Percentiles rank a stretch among this genome's conserved stretches.
These are phyloP conservation scores for Ptilorrhoa leucosticta DNA, from an alignment of 2,113 vertebrate genomes.

Conservation along the genomic window DNA sequence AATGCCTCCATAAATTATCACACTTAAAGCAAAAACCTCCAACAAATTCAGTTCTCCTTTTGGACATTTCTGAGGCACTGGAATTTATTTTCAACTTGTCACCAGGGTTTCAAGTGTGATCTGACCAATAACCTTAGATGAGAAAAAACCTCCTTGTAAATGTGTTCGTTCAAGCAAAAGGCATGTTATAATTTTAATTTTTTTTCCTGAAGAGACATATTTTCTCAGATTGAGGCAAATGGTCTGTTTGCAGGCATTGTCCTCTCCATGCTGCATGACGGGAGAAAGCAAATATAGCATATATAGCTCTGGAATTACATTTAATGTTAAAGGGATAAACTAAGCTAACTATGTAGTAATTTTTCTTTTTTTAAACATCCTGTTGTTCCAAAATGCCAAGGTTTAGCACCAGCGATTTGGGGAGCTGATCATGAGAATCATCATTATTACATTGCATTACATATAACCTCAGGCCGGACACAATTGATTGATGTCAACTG, in stretches of 20 bases:
- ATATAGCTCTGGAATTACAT: background rate
- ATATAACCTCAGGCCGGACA: background rate
- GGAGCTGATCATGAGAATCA: background rate
- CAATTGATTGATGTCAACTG: background rate
- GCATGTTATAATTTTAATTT: background rate
- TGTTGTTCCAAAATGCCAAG: background rate
- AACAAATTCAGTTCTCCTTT: background rate
- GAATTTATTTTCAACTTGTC: background rate
- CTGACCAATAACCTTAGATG: background rate
- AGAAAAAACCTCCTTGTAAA: background rate
- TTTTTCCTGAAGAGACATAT: background rate
- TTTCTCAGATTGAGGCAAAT: background rate
- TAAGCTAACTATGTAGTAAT: background rate
- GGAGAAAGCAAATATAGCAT: background rate
- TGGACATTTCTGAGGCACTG: background rate
- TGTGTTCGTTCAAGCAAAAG: background rate
- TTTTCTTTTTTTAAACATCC: background rate
- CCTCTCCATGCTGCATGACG: background rate
- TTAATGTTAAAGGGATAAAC: background rate
- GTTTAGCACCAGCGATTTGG: background rate
- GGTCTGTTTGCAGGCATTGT: background rate
- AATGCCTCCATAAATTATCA: background rate
- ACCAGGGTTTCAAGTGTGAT: background rate
- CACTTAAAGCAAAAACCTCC: background rate
- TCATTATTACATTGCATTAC: background rate